phyloP scores from a whole-genome alignment of 2,888 invertebrate species.

The Drosophila helvetica region DNA sequence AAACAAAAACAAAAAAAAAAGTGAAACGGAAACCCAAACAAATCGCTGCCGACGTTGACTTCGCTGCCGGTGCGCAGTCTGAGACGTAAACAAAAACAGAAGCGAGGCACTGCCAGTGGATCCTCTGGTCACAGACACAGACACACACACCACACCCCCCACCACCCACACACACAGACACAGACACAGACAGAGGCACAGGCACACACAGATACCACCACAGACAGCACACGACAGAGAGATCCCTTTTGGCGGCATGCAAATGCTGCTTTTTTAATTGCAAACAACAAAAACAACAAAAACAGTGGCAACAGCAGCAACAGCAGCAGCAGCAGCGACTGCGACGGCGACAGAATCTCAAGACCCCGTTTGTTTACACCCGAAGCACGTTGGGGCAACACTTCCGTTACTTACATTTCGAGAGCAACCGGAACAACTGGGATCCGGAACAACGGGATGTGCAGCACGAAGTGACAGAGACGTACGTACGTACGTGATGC shows the following conservation, averaged over 20 bases:
- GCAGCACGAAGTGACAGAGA: not conserved
- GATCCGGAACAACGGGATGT: not conserved
- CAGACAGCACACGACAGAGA: not conserved
- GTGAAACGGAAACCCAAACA: conserved; percentile 53
- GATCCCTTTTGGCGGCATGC: conserved; percentile 34
- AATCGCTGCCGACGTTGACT: conserved; percentile 23
- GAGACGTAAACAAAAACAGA: conserved; percentile 58
- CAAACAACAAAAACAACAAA: conserved; percentile 26
- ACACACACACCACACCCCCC: not conserved
- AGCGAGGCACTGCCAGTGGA: conserved; percentile 54
- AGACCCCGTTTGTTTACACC: conserved; percentile 76
- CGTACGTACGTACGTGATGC: too few relatives aligned
- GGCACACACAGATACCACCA: conserved; percentile 10
- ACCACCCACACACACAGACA: conserved; percentile 3
- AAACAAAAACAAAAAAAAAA: conserved; percentile 15
- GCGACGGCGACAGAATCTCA: conserved; percentile 62
- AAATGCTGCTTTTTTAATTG: conserved; percentile 53
- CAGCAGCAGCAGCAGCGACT: conserved; percentile 17
- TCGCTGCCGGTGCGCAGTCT: conserved; percentile 52
- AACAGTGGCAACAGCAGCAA: conserved; percentile 26
- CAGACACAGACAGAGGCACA: not conserved
- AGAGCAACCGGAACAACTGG: conserved; percentile 55
- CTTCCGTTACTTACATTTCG: conserved; percentile 54
- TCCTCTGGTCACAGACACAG: conserved; percentile 14
- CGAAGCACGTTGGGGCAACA: conserved; percentile 24